These are phyloP conservation scores for Xyrichtys novacula DNA, from an alignment of 2,797 vertebrate species.

Conservation along the genomic window DNA sequence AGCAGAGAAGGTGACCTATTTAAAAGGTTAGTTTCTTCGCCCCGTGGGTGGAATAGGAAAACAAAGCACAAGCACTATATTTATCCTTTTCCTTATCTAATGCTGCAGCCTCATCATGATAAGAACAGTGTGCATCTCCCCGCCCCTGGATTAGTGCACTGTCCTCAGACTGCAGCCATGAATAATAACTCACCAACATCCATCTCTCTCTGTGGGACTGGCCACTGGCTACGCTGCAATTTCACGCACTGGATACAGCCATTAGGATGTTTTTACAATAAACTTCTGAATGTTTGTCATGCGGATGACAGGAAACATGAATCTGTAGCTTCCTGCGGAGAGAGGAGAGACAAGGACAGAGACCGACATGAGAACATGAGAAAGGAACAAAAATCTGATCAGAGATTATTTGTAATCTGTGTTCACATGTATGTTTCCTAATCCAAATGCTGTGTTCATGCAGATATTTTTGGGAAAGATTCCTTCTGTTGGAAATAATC, in stretches of 20 bases:
- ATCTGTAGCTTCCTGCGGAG: conserved; percentile 5
- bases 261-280: conserved; percentile 59
- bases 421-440: neutral
- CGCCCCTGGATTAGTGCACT: conserved; percentile 71
- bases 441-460: neutral
- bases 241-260: conserved; percentile 75
- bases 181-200: conserved; percentile 64
- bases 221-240: conserved; percentile 69
- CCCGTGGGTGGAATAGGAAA: conserved; percentile 79
- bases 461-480: neutral
- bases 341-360: neutral
- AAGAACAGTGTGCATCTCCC: conserved; percentile 71
- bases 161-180: conserved; percentile 65
- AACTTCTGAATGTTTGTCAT: conserved; percentile 38
- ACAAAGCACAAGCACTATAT: conserved; percentile 78
- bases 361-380: neutral
- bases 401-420: conserved; percentile 7
- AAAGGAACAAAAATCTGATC: neutral
- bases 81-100: conserved; percentile 80
- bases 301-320: conserved; percentile 15
- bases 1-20: conserved; percentile 79
- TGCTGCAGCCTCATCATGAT: conserved; percentile 72
- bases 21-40: conserved; percentile 82
- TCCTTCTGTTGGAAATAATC: no score
- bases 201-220: conserved; percentile 62